phyloP scores from a whole-genome alignment of 1,140 invertebrate species.

The Cyphomyrmex costatus region DNA sequence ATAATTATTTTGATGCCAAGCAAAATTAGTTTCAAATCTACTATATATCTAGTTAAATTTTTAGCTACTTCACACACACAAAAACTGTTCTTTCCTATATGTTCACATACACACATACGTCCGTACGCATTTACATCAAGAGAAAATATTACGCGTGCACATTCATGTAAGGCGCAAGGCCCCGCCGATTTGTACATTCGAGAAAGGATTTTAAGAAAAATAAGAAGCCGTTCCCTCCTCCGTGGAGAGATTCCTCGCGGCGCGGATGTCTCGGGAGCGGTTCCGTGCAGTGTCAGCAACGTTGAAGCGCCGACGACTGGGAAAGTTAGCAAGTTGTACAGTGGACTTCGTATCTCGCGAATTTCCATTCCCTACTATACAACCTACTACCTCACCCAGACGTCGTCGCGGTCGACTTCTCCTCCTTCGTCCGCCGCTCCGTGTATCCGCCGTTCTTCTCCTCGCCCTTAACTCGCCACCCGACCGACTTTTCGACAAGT shows the following conservation, averaged over 20 bases:
- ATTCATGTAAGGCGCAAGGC: constrained; percentile 8
- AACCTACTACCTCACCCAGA: constrained; percentile 92
- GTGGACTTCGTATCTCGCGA: constrained; percentile 88
- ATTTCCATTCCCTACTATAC: constrained; percentile 91
- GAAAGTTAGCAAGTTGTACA: constrained; percentile 93
- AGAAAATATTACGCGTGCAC: not conserved
- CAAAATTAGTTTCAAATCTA: too few relatives aligned
- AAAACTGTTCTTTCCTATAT: not conserved
- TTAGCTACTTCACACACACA: not conserved
- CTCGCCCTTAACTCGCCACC: not conserved
- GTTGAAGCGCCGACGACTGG: constrained; percentile 86
- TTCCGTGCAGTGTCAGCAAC: constrained; percentile 53
- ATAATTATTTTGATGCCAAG: too few relatives aligned
- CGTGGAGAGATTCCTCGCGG: constrained; percentile 3
- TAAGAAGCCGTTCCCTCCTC: not conserved
- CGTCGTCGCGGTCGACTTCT: constrained; percentile 76
- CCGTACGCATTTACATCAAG: not conserved
- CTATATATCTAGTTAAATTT: too few relatives aligned
- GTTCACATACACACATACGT: not conserved
- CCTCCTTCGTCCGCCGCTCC: constrained; percentile 32
- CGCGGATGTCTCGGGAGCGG: not conserved
- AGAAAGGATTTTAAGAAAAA: not conserved
- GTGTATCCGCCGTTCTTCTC: constrained; percentile 29
- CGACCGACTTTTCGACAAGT: constrained; percentile 2
- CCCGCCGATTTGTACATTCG: constrained; percentile 8